These are phyloP conservation scores for Malurus splendens DNA, from an alignment of 2,797 vertebrate genomes.

Conservation along the genomic window DNA sequence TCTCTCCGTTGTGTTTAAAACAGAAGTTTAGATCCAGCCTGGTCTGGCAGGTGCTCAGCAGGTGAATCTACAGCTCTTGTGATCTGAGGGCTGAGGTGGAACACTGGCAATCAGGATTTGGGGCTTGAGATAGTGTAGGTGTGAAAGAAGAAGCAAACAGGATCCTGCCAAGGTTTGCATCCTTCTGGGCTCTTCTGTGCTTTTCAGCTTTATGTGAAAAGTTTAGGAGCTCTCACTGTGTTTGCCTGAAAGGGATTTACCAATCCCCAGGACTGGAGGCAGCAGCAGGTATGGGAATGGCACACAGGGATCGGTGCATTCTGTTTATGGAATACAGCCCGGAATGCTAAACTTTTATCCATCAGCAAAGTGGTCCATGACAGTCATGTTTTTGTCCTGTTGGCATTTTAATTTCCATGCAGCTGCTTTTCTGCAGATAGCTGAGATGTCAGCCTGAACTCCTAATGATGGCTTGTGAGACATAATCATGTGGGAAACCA, in stretches of 20 bases:
- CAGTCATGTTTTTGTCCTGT: background rate
- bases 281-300: fast-evolving
- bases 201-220: background rate
- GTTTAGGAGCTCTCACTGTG: background rate
- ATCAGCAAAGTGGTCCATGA: background rate
- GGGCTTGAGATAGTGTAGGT: background rate
- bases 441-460: background rate
- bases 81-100: background rate
- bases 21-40: background rate
- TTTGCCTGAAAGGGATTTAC: background rate
- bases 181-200: background rate
- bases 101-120: background rate
- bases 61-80: background rate
- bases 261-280: background rate
- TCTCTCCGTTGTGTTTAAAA: background rate
- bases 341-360: background rate
- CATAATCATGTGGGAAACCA: background rate
- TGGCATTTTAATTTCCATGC: background rate
- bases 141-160: background rate
- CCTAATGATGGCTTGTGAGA: background rate
- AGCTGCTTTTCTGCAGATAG: background rate
- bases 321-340: background rate
- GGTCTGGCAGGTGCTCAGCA: background rate
- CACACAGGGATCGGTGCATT: background rate
- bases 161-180: background rate